phyloP scores from a whole-genome alignment of 2,113 vertebrate species.

The Lagenorhynchus albirostris region DNA sequence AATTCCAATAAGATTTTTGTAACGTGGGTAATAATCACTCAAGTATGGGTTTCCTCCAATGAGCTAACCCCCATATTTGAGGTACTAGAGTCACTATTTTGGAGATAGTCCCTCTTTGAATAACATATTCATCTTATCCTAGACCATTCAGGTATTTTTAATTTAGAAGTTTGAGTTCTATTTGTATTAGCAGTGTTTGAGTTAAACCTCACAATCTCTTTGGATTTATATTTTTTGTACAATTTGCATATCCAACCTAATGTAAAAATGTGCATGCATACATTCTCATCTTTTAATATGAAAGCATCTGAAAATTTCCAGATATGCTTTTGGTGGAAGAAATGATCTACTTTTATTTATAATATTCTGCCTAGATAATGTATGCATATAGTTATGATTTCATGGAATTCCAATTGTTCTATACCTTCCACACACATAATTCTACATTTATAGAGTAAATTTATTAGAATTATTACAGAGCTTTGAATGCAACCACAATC shows the following conservation, averaged over 20 bases:
- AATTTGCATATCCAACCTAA: slow-evolving; percentile 38
- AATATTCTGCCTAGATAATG: slow-evolving; percentile 41
- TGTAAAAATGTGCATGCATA: slow-evolving; percentile 57
- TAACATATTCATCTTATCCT: neutral
- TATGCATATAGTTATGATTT: slow-evolving; percentile 40
- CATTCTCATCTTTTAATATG: slow-evolving; percentile 40
- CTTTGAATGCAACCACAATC: slow-evolving; percentile 77
- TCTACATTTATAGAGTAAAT: slow-evolving; percentile 40
- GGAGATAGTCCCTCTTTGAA: slow-evolving; percentile 24
- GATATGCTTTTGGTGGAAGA: slow-evolving; percentile 52
- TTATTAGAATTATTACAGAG: slow-evolving; percentile 64
- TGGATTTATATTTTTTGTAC: slow-evolving; percentile 43
- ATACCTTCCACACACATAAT: neutral
- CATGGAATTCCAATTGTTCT: slow-evolving; percentile 48
- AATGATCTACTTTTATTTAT: slow-evolving; percentile 66
- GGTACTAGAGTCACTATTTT: slow-evolving; percentile 3
- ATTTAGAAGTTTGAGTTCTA: neutral
- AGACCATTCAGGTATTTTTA: neutral
- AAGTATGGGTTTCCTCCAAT: slow-evolving; percentile 42
- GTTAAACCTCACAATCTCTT: neutral
- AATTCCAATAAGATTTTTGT: slow-evolving; percentile 60
- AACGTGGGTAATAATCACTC: slow-evolving; percentile 50
- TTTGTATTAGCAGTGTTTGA: neutral
- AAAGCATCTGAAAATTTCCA: slow-evolving; percentile 49
- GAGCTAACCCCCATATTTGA: neutral